phyloP scores from a whole-genome alignment of 2,113 vertebrate species.

The Carollia perspicillata region DNA sequence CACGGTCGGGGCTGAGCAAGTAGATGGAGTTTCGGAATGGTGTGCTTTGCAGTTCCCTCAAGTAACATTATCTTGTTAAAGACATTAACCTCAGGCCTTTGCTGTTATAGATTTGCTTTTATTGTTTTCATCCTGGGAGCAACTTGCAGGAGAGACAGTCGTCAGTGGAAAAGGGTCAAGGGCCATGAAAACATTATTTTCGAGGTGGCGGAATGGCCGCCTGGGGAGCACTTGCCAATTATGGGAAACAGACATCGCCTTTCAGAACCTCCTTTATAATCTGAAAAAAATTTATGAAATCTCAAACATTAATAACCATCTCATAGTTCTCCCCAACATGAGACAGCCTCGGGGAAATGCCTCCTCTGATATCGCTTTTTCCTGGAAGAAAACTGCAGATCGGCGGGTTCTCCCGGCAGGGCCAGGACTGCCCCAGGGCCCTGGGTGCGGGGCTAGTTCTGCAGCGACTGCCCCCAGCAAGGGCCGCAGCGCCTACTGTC shows the following conservation, averaged over 20 bases:
- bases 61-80: constrained; percentile 87
- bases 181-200: constrained; percentile 89
- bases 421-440: accelerated
- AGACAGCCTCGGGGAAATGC: background rate
- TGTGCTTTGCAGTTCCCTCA: constrained; percentile 84
- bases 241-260: constrained; percentile 83
- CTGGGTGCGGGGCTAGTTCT: accelerated
- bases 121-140: constrained; percentile 84
- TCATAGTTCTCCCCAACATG: background rate
- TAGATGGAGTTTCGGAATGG: constrained; percentile 82
- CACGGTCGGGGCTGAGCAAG: constrained; percentile 63
- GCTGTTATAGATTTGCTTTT: constrained; percentile 84
- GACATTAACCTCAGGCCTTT: constrained; percentile 85
- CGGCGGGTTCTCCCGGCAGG: accelerated
- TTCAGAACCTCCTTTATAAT: constrained; percentile 69
- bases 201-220: constrained; percentile 84
- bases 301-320: constrained; percentile 71
- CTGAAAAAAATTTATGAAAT: constrained; percentile 56
- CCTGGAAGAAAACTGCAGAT: background rate
- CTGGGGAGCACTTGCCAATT: constrained; percentile 81
- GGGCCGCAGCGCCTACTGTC: no score
- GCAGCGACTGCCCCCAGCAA: background rate
- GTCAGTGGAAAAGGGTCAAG: constrained; percentile 81
- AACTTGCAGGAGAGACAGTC: constrained; percentile 82
- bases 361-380: background rate